Base-by-base conservation (phyloP, 2,113 vertebrate genomes). In the Sisor rabdophorus region DNA sequence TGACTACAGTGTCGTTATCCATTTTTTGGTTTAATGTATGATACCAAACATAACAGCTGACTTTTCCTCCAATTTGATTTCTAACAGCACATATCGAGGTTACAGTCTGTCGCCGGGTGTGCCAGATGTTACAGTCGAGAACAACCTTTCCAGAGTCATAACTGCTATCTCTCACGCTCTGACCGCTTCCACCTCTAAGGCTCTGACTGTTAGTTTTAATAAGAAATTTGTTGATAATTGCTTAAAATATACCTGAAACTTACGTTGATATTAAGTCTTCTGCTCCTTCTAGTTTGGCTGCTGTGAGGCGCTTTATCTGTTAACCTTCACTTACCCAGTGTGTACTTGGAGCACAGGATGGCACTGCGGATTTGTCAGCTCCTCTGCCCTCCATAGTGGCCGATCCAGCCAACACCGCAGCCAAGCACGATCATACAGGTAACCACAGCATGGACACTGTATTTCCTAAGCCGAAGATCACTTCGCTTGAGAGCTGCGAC, bases 281-380 rank as follows among this genome's bases (percentile, higher is more conserved):
- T 82, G 16, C 77, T 7, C 83, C 73, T 1, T 61, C 6, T 28
- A 99, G 97, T 98, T 98, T 87, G 97, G 97, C 69, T 98, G 96
- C 89, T 98, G 95, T 82, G 97, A 98, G 89, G 97, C 95, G 17
- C 82, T 99, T 75, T 96, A 92, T 80, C 92, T 97, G 69, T 89
- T 99, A 17, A 95, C 96, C 13, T 83, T 86, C 13, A 85, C 93
- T 0, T 98, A 93, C 80, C 96, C 97, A 11, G 93, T 94, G 15
- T 96, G 95, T 83, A 91, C 88, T 7, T 99, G 97, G 97, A 97
- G 90, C 44, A 79, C 94, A 71, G 97, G 97, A 44, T 98, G 97
- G 97, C 95, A 97, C 74, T 98, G 96, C 47, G 94, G 97, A 83
- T 98, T 95, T 20, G 90, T 96, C 76, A 88, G 79, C 80, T 88